phyloP scores from a whole-genome alignment of 2,888 invertebrate species.

The Oligia strigilis region DNA sequence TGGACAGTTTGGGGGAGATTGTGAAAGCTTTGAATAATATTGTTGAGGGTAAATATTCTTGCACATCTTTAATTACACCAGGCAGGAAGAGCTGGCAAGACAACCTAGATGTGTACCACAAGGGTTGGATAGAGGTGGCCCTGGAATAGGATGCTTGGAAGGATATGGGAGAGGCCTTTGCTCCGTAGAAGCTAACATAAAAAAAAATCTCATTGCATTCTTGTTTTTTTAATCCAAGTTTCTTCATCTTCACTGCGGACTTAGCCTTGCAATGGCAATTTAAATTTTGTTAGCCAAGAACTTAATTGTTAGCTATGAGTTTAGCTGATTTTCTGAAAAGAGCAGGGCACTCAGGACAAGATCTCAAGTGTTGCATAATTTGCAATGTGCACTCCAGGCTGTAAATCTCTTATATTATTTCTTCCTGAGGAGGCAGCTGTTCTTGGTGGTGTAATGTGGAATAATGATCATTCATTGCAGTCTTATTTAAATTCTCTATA shows the following conservation, averaged over 20 bases:
- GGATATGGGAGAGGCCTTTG: no score
- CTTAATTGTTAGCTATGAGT: neutral
- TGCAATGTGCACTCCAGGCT: neutral
- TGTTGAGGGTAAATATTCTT: slow-evolving; percentile 75
- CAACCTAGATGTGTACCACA: neutral
- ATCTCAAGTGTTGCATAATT: neutral
- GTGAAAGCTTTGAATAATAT: slow-evolving; percentile 76
- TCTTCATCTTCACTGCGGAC: neutral
- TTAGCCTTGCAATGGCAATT: neutral
- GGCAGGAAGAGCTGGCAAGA: neutral
- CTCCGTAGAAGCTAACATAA: neutral
- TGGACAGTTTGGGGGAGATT: slow-evolving; percentile 77
- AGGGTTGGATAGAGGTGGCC: no score
- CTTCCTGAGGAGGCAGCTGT: neutral
- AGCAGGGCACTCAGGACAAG: no score
- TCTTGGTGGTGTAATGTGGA: neutral
- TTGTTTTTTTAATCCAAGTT: neutral
- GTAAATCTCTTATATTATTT: neutral
- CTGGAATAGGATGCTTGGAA: no score
- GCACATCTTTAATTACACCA: neutral
- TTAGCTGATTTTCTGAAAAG: neutral
- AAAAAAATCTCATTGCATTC: neutral
- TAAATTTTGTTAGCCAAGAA: neutral
- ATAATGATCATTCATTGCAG: neutral
- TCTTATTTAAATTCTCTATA: neutral